Evolutionary conservation across 92 coral and sea anemone genomes (phyloP), one percentile per base, ranked within the genome.

Genomic region (Epizoanthus stellaris): DNA sequence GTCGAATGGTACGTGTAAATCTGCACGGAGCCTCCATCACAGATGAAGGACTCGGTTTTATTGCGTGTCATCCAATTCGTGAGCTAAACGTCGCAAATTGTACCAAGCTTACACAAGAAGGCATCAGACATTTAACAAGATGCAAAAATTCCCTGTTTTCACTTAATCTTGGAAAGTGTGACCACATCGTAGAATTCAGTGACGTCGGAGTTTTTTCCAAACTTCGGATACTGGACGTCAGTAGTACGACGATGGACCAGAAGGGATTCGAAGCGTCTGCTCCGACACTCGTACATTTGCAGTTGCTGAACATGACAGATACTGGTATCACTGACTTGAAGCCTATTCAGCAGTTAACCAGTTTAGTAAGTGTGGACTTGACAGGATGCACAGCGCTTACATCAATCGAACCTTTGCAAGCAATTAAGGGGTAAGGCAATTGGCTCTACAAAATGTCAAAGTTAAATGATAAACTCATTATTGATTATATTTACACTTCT

Each of bases 41-140:
- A 21, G 98, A 95, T 36, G 63, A 73, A 68, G 98, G 93, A 2
- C 43, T 95, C 20, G 84, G 82, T 25, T 82, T 77, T 57, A 87
- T 95, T 14, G 80, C 87, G 20, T 68, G 85, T 25, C 98, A 95
- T 52, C 94, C 89, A 2, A 86, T 95, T n/a, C 87, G 94, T 42
- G 98, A 95, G 62, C 80, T 95, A 57, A 92, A 95, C 40, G 73
- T 95, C 25, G 91, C 98, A 6, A 75, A 85, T 12, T 95, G 98
- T 80, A 57, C 36, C 2, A 67, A 58, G 30, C 74, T 95, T 9
- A 88, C 98, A 0, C 87, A 82, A 47, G 82, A 87, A 80, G 91
- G 97, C 0, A 72, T 95, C 43, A 82, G 66, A 62, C 85, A 88
- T 30, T 25, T 95, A 64, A 15, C 82, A 14, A 88, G 80, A 62